These are phyloP conservation scores for Gymnobelideus leadbeateri DNA, from an alignment of 2,113 vertebrate species.

Conservation along the genomic window DNA sequence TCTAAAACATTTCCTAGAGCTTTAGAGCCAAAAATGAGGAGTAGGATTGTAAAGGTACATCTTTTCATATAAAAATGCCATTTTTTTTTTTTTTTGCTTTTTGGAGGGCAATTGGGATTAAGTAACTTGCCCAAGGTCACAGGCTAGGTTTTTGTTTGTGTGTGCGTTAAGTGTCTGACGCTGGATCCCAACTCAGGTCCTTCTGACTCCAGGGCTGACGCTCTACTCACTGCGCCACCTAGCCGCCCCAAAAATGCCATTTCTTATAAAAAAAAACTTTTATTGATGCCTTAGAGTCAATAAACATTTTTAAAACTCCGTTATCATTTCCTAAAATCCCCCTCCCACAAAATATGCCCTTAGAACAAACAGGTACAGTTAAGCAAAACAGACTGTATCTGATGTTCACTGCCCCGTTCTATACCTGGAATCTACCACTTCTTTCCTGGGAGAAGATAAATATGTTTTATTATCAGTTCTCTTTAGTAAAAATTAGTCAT, in stretches of 20 bases:
- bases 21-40: neutral
- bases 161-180: too few species aligned
- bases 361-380: neutral
- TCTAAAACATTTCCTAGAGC: neutral
- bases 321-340: neutral
- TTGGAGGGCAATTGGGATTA: too few species aligned
- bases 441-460: neutral
- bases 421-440: neutral
- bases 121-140: too few species aligned
- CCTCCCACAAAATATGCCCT: neutral
- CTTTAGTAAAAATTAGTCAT: neutral
- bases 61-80: neutral
- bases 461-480: neutral
- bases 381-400: neutral
- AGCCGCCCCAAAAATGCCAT: neutral
- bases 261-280: neutral
- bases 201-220: too few species aligned
- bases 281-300: neutral
- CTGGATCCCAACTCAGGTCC: too few species aligned
- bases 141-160: too few species aligned
- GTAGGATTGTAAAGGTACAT: neutral
- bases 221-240: too few species aligned
- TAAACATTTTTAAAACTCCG: neutral
- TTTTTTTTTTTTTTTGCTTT: too few species aligned
- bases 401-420: neutral